Conservation (phyloP, 2,888 invertebrate genomes). For the Volucella bombylans region DNA sequence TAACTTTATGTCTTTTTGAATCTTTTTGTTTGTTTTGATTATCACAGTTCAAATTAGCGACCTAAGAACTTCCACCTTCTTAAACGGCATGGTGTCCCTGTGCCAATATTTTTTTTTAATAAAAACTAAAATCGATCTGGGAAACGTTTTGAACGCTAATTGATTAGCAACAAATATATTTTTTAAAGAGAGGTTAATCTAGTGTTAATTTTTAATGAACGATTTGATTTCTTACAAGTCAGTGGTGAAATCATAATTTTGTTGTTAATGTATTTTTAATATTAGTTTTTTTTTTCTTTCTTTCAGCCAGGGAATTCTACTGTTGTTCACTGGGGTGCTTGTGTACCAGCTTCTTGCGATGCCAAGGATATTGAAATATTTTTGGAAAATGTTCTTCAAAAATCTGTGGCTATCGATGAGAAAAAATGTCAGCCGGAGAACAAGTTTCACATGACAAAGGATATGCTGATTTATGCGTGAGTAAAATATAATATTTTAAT, state of each 20-base stretch:
- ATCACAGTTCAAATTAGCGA: too few species aligned
- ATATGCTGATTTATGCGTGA: conserved; percentile 82
- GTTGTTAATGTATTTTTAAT: background rate
- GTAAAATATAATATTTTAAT: conserved; percentile 43
- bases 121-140: too few species aligned
- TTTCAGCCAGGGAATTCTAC: conserved; percentile 75
- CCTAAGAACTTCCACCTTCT: too few species aligned
- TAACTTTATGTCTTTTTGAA: too few species aligned
- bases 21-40: too few species aligned
- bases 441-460: conserved; percentile 81
- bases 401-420: conserved; percentile 83
- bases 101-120: too few species aligned
- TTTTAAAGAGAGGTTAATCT: background rate
- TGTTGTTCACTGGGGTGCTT: conserved; percentile 85
- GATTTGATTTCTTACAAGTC: background rate
- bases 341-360: conserved; percentile 85
- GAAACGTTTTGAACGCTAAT: too few species aligned
- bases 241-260: conserved; percentile 8
- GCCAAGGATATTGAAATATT: conserved; percentile 83
- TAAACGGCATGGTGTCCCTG: too few species aligned
- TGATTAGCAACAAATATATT: too few species aligned
- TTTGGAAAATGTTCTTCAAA: conserved; percentile 78
- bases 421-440: conserved; percentile 83
- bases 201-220: conserved; percentile 11
- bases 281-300: conserved; percentile 2